Conservation (phyloP, 2,888 invertebrate species). For the Acronicta psi region DNA sequence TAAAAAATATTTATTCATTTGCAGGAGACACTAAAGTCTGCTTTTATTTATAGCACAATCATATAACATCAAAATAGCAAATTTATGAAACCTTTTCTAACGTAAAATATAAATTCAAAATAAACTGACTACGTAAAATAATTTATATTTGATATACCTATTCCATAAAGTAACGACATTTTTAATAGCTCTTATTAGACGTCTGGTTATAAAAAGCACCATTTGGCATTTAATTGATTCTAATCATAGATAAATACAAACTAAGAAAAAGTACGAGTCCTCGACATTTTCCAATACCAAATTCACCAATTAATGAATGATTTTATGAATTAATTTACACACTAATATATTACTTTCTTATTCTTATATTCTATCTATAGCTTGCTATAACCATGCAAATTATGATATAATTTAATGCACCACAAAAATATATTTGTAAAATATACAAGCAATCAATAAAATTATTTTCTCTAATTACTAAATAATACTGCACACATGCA, state of each 20-base stretch:
- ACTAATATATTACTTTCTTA: constrained; percentile 39
- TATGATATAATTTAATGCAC: constrained; percentile 50
- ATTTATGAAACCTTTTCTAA: constrained; percentile 11
- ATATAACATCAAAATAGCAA: constrained; percentile 5
- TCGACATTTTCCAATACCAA: constrained; percentile 46
- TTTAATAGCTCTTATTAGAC: constrained; percentile 45
- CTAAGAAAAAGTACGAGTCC: constrained; percentile 33
- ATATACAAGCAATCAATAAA: constrained; percentile 67
- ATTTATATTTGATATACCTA: constrained; percentile 24
- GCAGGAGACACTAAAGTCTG: not conserved
- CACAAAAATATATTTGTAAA: constrained; percentile 55
- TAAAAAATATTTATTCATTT: not conserved
- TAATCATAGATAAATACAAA: constrained; percentile 45
- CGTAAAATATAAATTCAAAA: not conserved
- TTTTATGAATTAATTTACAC: constrained; percentile 30
- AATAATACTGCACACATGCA: constrained; percentile 85
- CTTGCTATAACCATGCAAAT: constrained; percentile 51
- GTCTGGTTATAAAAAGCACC: constrained; percentile 54
- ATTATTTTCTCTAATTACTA: constrained; percentile 65
- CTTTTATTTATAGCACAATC: not conserved
- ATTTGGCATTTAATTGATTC: constrained; percentile 54
- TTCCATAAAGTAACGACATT: constrained; percentile 32
- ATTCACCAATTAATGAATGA: constrained; percentile 30
- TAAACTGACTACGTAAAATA: constrained; percentile 7
- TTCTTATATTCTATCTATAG: constrained; percentile 36